Evolutionary conservation across 2,888 invertebrate species (phyloP), one percentile per base, ranked within the genome.

Genomic region (Cynaeus angustus): DNA sequence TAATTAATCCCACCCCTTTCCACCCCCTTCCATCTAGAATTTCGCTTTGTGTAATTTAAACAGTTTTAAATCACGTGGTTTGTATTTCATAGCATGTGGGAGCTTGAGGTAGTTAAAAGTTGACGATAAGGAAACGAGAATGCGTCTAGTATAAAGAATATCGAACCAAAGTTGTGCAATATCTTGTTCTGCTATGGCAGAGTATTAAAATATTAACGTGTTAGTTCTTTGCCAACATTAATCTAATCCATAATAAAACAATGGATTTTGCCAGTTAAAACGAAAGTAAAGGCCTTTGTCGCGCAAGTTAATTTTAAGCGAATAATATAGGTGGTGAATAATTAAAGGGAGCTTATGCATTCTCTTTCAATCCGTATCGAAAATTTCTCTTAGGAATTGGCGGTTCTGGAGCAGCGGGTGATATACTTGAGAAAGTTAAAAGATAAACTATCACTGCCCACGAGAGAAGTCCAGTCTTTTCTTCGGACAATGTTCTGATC

Each of bases 401-500:
- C 30, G 12, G 45, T 52, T 37, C 21, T 41, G 37, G 16, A 48
- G 12, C 33, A 14, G 12, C 43, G 65, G 41, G 41, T 66, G 66
- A 66, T 66, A 56, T 66, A 56, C 5, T 45, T 33, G 16, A 13
- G 26, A 66, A 66, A 66, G 58, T 58, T 66, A 66, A 46, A 56
- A 53, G 46, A 66, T 66, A 66, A 66, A 66, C 66, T 56, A 55
- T 66, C 55, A 56, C 45, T 66, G 66, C 55, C 66, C 56, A 66
- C 14, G 14, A 56, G 16, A 48, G 64, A 21, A 65, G 21, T 9
- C 37, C 12, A 16, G 9, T 55, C 33, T 65, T 53, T 65, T 65
- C 41, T 21, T 56, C 46, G 46, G 28, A 46, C 66, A 56, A 45
- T 12, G 53, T 65, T 43, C 65, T 14, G 53, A 55, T 65, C 43